Evolutionary conservation across 2,113 vertebrate genomes (phyloP).

Genomic region (Brachyhypopomus occidentalis): DNA sequence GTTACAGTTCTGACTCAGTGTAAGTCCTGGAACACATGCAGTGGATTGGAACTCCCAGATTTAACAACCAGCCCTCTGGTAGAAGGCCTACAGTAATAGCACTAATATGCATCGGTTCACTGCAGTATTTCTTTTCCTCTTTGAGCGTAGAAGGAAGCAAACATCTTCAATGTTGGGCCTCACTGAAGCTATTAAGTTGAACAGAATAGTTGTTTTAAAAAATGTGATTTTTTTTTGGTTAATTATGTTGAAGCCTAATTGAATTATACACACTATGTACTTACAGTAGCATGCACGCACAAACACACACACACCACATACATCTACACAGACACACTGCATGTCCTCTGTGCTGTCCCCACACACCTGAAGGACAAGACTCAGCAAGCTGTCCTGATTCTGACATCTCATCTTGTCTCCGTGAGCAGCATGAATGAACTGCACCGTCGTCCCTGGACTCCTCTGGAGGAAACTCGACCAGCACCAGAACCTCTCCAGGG

Average conservation of each 20-base stretch:
- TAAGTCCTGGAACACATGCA: neutral
- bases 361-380: neutral
- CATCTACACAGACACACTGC: neutral
- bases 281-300: neutral
- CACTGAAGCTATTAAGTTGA: neutral
- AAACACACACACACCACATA: neutral
- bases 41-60: neutral
- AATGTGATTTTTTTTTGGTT: neutral
- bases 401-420: no score
- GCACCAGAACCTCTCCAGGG: no score
- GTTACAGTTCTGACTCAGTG: neutral
- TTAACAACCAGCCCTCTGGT: neutral
- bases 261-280: neutral
- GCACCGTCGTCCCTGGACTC: no score
- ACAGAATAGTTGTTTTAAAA: neutral
- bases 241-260: neutral
- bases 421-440: no score
- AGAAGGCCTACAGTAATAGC: slow-evolving; percentile 3
- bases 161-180: neutral
- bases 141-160: neutral
- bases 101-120: slow-evolving; percentile 7
- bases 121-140: neutral
- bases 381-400: no score
- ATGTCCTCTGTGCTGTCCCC: neutral
- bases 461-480: no score